Conservation (phyloP, 2,113 vertebrate species). For the Cyprinodon tularosa region DNA sequence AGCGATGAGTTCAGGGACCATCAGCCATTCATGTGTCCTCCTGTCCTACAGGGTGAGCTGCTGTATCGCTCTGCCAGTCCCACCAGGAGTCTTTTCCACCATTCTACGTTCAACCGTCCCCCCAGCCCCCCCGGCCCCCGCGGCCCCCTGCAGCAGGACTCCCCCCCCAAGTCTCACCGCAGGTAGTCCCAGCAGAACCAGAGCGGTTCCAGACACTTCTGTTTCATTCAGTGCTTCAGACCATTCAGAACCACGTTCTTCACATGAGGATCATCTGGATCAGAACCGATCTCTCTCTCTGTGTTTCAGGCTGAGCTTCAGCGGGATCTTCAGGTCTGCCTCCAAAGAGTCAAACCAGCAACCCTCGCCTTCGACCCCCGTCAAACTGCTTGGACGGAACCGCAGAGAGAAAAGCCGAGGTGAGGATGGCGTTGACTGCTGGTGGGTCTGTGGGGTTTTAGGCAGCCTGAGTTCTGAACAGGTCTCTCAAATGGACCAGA, state of each 20-base stretch:
- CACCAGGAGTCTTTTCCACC: constrained; percentile 86
- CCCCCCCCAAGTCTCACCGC: constrained; percentile 84
- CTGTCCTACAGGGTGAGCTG: constrained; percentile 78
- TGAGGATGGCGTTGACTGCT: constrained; percentile 1
- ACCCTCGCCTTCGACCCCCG: constrained; percentile 82
- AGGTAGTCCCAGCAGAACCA: constrained; percentile 50
- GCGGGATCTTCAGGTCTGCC: constrained; percentile 90
- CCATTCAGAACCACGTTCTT: too few relatives aligned
- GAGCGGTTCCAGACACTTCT: too few relatives aligned
- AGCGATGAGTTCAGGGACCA: too few relatives aligned
- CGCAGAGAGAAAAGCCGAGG: constrained; percentile 86
- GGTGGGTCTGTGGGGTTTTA: not conserved
- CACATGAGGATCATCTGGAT: too few relatives aligned
- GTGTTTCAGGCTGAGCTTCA: constrained; percentile 87
- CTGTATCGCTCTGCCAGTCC: constrained; percentile 78
- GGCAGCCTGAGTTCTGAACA: too few relatives aligned
- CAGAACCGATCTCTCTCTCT: constrained; percentile 2
- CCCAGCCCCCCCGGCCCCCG: constrained; percentile 88
- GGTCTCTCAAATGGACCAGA: too few relatives aligned
- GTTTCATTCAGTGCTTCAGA: too few relatives aligned
- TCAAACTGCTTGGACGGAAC: constrained; percentile 89
- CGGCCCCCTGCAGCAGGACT: constrained; percentile 71
- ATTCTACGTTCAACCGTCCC: constrained; percentile 82
- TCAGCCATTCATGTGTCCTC: not conserved
- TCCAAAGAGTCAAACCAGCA: constrained; percentile 85